Evolutionary conservation across 2,797 vertebrate species (phyloP).

Genomic region (Schizothorax lantsangensis): DNA sequence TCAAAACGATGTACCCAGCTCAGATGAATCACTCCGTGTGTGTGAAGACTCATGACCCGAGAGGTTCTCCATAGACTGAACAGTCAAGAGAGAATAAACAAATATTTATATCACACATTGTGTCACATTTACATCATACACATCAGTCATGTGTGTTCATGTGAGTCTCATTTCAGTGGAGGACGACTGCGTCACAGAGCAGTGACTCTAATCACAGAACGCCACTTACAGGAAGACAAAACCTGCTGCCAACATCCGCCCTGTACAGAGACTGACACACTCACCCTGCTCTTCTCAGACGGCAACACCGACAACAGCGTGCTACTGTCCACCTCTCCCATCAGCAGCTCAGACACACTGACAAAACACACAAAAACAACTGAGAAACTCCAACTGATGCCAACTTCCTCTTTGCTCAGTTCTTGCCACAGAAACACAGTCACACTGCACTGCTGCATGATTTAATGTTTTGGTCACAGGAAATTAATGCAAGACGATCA

Average conservation of each 20-base stretch:
- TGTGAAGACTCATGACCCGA: slow-evolving; percentile 74
- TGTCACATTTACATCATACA: neutral
- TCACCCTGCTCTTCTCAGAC: slow-evolving; percentile 91
- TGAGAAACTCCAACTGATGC: neutral
- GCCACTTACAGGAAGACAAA: slow-evolving; percentile 50
- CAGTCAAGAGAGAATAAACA: slow-evolving; percentile 47
- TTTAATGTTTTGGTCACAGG: neutral
- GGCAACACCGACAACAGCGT: slow-evolving; percentile 92
- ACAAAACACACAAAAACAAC: slow-evolving; percentile 6
- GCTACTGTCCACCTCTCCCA: slow-evolving; percentile 97
- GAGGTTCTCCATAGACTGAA: slow-evolving; percentile 91
- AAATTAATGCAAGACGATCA: neutral
- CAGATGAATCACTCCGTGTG: slow-evolving; percentile 74
- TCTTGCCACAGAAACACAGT: slow-evolving; percentile 8
- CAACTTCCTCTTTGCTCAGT: slow-evolving; percentile 5
- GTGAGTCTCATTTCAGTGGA: neutral
- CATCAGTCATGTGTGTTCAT: neutral
- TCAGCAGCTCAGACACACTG: slow-evolving; percentile 95
- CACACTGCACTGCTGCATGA: neutral
- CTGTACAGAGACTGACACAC: slow-evolving; percentile 54
- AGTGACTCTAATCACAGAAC: slow-evolving; percentile 20
- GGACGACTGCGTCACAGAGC: neutral
- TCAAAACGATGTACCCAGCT: slow-evolving; percentile 68
- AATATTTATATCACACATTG: neutral
- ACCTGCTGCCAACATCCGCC: slow-evolving; percentile 39